A percentile compares a stretch with the other conserved stretches of the same genome.
Evolutionary conservation across 2,113 vertebrate genomes (phyloP).

Genomic region (Tonatia bakeri): DNA sequence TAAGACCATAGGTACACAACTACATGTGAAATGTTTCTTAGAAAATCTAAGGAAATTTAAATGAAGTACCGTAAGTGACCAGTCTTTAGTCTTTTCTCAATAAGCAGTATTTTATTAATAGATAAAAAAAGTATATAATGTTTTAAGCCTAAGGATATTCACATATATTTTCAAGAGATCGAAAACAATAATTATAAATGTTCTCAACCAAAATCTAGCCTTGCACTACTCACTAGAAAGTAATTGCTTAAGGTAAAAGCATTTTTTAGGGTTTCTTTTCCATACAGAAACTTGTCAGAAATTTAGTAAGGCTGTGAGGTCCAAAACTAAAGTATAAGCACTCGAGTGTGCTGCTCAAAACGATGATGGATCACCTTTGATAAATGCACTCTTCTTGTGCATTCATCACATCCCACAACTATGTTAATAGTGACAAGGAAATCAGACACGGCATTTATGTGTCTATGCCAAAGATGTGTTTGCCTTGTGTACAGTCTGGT

Average conservation of each 20-base stretch:
- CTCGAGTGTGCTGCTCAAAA: neutral
- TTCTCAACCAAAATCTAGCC: neutral
- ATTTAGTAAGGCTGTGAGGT: neutral
- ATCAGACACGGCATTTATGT: neutral
- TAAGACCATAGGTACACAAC: neutral
- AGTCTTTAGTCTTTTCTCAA: neutral
- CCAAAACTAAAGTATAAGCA: neutral
- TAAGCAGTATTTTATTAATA: neutral
- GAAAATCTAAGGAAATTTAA: neutral
- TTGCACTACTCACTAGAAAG: neutral
- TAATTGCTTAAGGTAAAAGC: neutral
- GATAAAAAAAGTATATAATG: neutral
- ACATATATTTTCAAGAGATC: neutral
- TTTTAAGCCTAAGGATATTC: neutral
- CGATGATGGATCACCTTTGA: neutral
- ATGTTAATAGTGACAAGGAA: neutral
- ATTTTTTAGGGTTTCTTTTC: neutral
- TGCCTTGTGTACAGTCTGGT: neutral
- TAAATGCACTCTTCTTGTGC: neutral
- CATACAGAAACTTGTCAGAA: neutral
- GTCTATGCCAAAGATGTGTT: neutral
- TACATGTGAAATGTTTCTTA: neutral
- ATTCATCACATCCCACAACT: neutral
- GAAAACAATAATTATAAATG: neutral
- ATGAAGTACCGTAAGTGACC: neutral